phyloP scores from a whole-genome alignment of 2,113 vertebrate genomes.

The Pelecanus crispus region DNA sequence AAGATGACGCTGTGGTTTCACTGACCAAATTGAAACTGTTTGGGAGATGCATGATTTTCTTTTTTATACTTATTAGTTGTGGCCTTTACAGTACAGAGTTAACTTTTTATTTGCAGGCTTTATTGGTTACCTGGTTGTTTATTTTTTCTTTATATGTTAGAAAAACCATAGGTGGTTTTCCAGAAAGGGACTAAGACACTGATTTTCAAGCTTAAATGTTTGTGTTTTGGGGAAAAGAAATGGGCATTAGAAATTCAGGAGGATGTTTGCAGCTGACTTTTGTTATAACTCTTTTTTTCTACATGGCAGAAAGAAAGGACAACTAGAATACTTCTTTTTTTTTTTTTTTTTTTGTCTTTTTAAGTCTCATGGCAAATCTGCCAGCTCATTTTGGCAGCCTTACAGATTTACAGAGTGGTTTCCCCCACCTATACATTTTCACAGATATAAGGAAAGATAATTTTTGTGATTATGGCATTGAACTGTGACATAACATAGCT shows the following conservation, averaged over 20 bases:
- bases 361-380: not conserved
- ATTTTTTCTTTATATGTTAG: not conserved
- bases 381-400: not conserved
- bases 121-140: not conserved
- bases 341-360: not conserved
- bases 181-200: not conserved
- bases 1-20: not conserved
- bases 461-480: not conserved
- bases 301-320: not conserved
- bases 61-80: not conserved
- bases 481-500: not conserved
- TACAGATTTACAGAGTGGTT: not conserved
- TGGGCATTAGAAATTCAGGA: not conserved
- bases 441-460: not conserved
- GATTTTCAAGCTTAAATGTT: not conserved
- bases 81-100: not conserved
- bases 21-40: not conserved
- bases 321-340: not conserved
- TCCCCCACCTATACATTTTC: not conserved
- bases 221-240: not conserved
- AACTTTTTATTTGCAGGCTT: not conserved
- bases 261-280: not conserved
- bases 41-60: not conserved
- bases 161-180: not conserved
- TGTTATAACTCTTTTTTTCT: not conserved